Evolutionary conservation across 1,140 invertebrate species (phyloP).

Genomic region (Hirudo medicinalis): DNA sequence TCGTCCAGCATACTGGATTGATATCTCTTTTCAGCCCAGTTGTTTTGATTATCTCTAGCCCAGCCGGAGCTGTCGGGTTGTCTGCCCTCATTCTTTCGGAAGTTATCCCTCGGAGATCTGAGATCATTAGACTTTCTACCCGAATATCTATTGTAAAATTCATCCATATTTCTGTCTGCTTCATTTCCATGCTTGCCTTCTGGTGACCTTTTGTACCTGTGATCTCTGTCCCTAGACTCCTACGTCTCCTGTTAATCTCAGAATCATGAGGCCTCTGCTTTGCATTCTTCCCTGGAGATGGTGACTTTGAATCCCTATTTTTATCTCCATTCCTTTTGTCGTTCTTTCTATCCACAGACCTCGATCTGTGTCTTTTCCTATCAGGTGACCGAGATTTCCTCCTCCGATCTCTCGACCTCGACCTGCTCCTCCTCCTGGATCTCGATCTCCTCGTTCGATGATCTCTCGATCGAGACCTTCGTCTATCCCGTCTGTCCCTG

Average conservation of each 20-base stretch:
- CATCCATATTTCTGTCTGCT: no score
- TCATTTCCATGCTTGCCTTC: background rate
- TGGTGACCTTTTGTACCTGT: background rate
- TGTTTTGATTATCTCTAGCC: no score
- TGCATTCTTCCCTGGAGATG: no score
- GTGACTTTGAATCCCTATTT: no score
- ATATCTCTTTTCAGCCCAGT: no score
- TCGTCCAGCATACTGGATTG: no score
- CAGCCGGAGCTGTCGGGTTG: no score
- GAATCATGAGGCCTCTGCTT: background rate
- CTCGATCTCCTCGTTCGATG: background rate
- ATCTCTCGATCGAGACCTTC: background rate
- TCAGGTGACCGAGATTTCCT: background rate
- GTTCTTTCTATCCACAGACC: background rate
- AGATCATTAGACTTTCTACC: no score
- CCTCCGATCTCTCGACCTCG: background rate
- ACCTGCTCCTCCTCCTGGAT: background rate
- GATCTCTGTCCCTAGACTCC: background rate
- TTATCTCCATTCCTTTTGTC: background rate
- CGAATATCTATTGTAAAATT: no score
- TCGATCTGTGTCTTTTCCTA: slow-evolving; percentile 3
- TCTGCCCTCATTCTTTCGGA: no score
- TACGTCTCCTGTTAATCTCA: slow-evolving; percentile 3
- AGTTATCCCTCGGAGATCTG: no score
- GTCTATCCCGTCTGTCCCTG: background rate